Evolutionary conservation across 37 sponge, comb jelly and placozoan species (phyloP), one percentile per base, ranked within the genome.

Genomic region (Beroe ovata): DNA sequence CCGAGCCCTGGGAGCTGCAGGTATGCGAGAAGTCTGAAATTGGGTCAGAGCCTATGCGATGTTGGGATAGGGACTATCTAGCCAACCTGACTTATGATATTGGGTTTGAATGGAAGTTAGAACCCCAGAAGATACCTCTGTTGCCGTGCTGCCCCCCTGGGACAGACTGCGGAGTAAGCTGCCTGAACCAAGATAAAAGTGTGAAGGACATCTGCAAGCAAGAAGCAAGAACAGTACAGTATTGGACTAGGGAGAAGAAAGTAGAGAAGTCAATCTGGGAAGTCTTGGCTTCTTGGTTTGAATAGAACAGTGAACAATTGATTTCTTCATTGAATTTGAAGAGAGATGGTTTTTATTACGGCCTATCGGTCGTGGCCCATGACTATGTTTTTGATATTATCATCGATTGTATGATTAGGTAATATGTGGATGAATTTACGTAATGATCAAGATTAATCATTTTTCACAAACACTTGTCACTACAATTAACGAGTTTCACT

Each of bases 141-240:
- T 16, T 25, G 36, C 71, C 71, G 21, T 69, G 71, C 36, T 69
- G 71, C 20, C 71, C 71, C 8, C 3, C 26, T 8, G 71, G 71
- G 4, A 21, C 6, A 38, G 71, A 69, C 36, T 69, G 71, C 32
- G 71, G 71, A 6, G 8, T 8, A 1, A 69, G 71, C 38, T 69
- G 71, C 38, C 26, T 38, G 19, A 23, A 62, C 23, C 3, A 62
- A 28, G 63, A 23, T 4, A 25, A 62, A 28, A 25, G 8, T 4
- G 29, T 62, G 23, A 62, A 62, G 20, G 63, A 62, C 20, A 62
- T 62, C 63, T 62, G 63, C 21, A 23, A 62, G 20, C 63, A 62
- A 16, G 63, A 62, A 23, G 20, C 4, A 3, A 62, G 21, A 16
- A 62, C 21, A 20, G 63, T 62, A 6, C 63, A 62, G 29, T 62